phyloP scores from a whole-genome alignment of 2,888 invertebrate species.

The Drosophila austrosaltans region DNA sequence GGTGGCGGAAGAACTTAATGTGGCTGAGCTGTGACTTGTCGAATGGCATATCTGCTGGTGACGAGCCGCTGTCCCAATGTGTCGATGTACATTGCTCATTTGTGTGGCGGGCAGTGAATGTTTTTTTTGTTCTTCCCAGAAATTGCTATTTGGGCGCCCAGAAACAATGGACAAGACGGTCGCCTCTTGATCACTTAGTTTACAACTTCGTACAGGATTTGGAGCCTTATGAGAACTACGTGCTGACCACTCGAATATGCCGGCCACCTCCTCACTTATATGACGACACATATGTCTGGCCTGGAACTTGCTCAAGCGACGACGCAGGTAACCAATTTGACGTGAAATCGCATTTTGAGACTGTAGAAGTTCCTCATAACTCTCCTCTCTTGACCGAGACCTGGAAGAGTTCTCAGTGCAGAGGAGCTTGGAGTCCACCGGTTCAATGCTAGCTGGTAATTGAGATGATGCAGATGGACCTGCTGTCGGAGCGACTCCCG shows the following conservation, averaged over 20 bases:
- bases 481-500: neutral
- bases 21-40: constrained; percentile 61
- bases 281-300: constrained; percentile 90
- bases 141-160: constrained; percentile 65
- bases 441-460: constrained; percentile 26
- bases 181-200: constrained; percentile 50
- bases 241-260: constrained; percentile 90
- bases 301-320: constrained; percentile 91
- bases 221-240: constrained; percentile 79
- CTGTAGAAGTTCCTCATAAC: constrained; percentile 76
- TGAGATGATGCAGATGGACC: constrained; percentile 17
- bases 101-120: constrained; percentile 84
- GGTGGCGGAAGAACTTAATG: constrained; percentile 62
- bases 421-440: constrained; percentile 39
- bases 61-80: constrained; percentile 79
- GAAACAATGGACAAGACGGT: constrained; percentile 70
- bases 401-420: constrained; percentile 12
- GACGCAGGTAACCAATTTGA: constrained; percentile 88
- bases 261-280: constrained; percentile 90
- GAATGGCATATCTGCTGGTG: constrained; percentile 78
- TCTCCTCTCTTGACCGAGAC: constrained; percentile 65
- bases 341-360: constrained; percentile 86
- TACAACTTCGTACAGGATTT: constrained; percentile 51
- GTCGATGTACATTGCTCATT: constrained; percentile 85
- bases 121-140: constrained; percentile 82